phyloP scores from a whole-genome alignment of 1,140 invertebrate species.

The Temnothorax curvispinosus region DNA sequence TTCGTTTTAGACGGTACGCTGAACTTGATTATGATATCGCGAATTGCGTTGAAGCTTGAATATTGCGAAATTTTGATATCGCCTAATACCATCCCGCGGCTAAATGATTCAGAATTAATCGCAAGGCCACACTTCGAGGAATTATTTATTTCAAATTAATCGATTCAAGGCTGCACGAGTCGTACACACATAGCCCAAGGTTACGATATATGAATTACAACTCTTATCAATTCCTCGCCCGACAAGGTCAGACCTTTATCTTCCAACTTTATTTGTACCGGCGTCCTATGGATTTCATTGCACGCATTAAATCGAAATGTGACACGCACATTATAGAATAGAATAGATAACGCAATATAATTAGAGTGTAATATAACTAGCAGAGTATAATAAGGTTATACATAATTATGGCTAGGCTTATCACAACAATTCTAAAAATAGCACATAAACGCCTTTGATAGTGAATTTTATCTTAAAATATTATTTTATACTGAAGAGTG shows the following conservation, averaged over 20 bases:
- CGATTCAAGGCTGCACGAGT: constrained; percentile 50
- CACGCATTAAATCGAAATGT: not conserved
- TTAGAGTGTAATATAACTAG: not conserved
- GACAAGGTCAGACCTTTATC: constrained; percentile 68
- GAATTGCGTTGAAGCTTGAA: constrained; percentile 4
- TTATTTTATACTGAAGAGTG: not conserved
- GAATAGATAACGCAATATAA: constrained; percentile 5
- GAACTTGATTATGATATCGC: constrained; percentile 20
- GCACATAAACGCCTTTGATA: not conserved
- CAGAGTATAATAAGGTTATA: not conserved
- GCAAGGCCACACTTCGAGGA: constrained; percentile 52
- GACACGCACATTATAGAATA: not conserved
- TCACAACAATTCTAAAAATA: not conserved
- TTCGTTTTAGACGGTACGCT: not conserved
- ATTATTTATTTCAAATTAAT: constrained; percentile 67
- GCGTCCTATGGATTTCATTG: not conserved
- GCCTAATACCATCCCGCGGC: not conserved
- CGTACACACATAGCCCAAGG: constrained; percentile 63
- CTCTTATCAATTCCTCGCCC: constrained; percentile 67
- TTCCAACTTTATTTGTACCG: constrained; percentile 53
- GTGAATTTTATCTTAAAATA: not conserved
- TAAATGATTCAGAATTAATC: constrained; percentile 57
- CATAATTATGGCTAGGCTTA: constrained; percentile 10
- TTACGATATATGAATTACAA: constrained; percentile 68
- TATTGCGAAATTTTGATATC: constrained; percentile 9